Conservation (phyloP, 2,113 vertebrate genomes). For the Toxotes jaculatrix region DNA sequence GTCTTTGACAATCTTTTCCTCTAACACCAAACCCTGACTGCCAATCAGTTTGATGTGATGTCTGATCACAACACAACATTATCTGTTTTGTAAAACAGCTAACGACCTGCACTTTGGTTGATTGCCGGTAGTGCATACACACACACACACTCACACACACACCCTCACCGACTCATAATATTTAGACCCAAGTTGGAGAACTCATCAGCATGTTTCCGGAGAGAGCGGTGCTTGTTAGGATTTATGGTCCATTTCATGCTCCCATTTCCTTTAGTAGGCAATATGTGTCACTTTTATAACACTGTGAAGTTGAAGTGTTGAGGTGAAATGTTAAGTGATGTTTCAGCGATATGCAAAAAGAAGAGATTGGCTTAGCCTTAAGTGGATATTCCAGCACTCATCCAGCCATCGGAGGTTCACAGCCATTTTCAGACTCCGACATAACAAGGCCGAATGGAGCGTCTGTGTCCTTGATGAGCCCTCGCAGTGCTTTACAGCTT, state of each 20-base stretch:
- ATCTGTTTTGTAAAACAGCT: conserved; percentile 50
- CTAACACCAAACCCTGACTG: no score
- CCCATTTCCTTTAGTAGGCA: conserved; percentile 79
- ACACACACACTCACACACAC: conserved; percentile 32
- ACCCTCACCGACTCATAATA: conserved; percentile 63
- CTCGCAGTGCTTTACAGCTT: conserved; percentile 24
- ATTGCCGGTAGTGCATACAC: conserved; percentile 49
- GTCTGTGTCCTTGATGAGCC: conserved; percentile 63
- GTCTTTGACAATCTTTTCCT: background rate
- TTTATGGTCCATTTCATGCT: conserved; percentile 77
- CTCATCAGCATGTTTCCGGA: conserved; percentile 73
- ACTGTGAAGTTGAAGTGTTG: conserved; percentile 74
- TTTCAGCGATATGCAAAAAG: conserved; percentile 73
- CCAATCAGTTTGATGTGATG: conserved; percentile 21
- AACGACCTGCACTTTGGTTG: conserved; percentile 68
- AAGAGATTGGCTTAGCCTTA: conserved; percentile 72
- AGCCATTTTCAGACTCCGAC: conserved; percentile 45
- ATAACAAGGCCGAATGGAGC: conserved; percentile 45
- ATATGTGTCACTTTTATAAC: conserved; percentile 81
- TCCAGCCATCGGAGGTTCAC: conserved; percentile 49
- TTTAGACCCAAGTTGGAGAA: conserved; percentile 69
- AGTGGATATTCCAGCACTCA: conserved; percentile 67
- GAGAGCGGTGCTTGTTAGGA: conserved; percentile 68
- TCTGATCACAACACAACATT: conserved; percentile 33
- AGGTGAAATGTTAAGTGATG: conserved; percentile 81